Base-by-base conservation (phyloP, 2,797 vertebrate species). In the Pyrocephalus nanus region DNA sequence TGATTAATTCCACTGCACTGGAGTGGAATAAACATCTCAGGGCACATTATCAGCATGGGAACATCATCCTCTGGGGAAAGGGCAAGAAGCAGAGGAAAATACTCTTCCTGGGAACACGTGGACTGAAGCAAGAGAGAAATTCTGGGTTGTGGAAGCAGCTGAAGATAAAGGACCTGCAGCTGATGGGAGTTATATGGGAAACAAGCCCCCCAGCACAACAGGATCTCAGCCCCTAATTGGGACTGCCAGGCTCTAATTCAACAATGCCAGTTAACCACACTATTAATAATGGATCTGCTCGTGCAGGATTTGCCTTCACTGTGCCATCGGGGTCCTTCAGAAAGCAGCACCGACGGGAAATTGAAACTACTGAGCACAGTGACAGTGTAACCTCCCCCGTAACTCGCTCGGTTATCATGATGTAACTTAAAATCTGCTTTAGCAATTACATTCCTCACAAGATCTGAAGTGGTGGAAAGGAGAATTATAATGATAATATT, bases 401-500 rank as follows among this genome's bases (percentile, higher is more conserved):
- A 93, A 96, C 92, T 95, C 18, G 43, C 91, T 86, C 38, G 2
- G 80, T 78, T 95, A 91, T 94, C 95, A 36, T 2, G 86, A 72
- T 72, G 95, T 72, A 95, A 94, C 96, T 94, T 32, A 53, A 92
- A 95, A 96, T 94, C 91, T 94, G 95, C 92, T 96, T 87, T 40
- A 91, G 95, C 96, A 95, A 96, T 96, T 96, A 96, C 77, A 78
- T 78, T 91, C 80, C 94, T 95, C 91, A 2, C 94, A 91, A 96
- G 96, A 95, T 95, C 95, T 96, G 94, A 96, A 92, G 94, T 25
- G 89, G 47, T 48, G 81, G 91, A 81, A 89, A 91, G 91, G 89
- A 87, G 95, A 94, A 95, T 93, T 50, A 82, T 76, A 93, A 93
- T 85, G 95, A 87, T 92, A 91, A 93, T 92, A 95, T 96, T 96